These are phyloP conservation scores for Cheilosia vulpina DNA, from an alignment of 2,888 invertebrate genomes.

Conservation along the genomic window DNA sequence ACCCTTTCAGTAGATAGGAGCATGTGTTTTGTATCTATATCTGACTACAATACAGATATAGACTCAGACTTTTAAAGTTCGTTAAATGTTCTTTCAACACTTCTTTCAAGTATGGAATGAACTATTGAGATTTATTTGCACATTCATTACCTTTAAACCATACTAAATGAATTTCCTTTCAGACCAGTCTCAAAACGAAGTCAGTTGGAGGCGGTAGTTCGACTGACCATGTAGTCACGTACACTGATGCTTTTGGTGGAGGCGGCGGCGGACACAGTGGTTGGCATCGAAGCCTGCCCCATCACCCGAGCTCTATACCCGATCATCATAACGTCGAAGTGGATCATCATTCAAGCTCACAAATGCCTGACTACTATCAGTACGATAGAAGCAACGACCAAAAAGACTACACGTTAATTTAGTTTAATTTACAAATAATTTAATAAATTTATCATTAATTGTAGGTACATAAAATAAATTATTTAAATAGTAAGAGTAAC, in stretches of 20 bases:
- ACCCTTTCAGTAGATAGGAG: no score
- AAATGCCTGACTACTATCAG: constrained; percentile 47
- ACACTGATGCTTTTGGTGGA: constrained; percentile 82
- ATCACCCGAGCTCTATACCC: neutral
- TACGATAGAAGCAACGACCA: constrained; percentile 31
- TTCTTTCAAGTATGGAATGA: neutral
- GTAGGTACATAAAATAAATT: constrained; percentile 65
- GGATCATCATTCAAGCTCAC: constrained; percentile 43
- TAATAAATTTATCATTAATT: constrained; percentile 62
- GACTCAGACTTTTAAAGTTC: no score
- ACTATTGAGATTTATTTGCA: neutral
- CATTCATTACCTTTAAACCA: neutral
- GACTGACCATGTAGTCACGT: constrained; percentile 84
- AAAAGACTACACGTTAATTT: constrained; percentile 57
- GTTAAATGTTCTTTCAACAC: no score
- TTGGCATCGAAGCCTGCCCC: constrained; percentile 82
- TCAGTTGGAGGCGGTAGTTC: constrained; percentile 83
- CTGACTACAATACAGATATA: no score
- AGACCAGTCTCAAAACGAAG: constrained; percentile 87
- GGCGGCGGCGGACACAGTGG: constrained; percentile 80
- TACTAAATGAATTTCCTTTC: constrained; percentile 76
- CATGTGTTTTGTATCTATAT: no score
- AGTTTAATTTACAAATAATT: constrained; percentile 58
- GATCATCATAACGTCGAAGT: constrained; percentile 20
- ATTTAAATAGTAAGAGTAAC: constrained; percentile 70